Conservation (phyloP, 2,113 vertebrate genomes). For the Gyps fulvus region DNA sequence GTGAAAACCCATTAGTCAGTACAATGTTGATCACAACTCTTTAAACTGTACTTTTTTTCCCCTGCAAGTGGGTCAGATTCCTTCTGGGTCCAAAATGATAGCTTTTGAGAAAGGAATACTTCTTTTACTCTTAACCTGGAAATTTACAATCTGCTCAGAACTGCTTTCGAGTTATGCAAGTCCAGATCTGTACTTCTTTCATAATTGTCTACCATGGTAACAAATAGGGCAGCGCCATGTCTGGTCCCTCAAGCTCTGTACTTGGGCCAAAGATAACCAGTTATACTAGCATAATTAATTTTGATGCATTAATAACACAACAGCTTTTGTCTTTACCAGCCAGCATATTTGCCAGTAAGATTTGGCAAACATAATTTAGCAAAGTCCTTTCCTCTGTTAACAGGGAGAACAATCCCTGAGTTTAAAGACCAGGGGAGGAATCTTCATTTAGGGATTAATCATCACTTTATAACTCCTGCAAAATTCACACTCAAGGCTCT, state of each 20-base stretch:
- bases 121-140: conserved; percentile 13
- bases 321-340: conserved; percentile 4
- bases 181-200: conserved; percentile 43
- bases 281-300: conserved; percentile 53
- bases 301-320: conserved; percentile 19
- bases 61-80: not conserved
- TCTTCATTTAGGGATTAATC: conserved; percentile 28
- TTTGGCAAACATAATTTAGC: not conserved
- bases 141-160: not conserved
- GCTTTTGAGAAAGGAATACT: not conserved
- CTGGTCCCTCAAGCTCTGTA: conserved; percentile 42
- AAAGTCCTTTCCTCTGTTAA: not conserved
- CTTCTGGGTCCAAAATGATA: not conserved
- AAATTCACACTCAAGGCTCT: conserved; percentile 25
- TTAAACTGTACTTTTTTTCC: not conserved
- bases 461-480: not conserved
- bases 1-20: not conserved
- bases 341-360: not conserved
- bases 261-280: conserved; percentile 53
- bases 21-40: not conserved
- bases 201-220: conserved; percentile 25
- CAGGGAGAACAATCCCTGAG: not conserved
- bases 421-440: not conserved
- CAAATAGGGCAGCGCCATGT: not conserved
- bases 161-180: conserved; percentile 26